Evolutionary conservation across 2,888 invertebrate genomes (phyloP).

Genomic region (Eilema griseolum): DNA sequence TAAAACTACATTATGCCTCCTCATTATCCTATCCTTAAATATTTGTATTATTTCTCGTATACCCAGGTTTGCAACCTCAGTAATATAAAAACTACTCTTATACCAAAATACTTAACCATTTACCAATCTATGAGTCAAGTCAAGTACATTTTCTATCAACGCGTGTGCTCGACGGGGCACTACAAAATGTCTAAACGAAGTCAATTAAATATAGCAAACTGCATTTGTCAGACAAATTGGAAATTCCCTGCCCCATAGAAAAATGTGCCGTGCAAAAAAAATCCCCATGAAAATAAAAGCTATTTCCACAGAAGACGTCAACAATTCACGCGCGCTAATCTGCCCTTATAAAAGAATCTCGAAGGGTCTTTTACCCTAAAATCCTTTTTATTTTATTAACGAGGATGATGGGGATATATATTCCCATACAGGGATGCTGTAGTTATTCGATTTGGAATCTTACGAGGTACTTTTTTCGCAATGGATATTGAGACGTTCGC

Average conservation of each 20-base stretch:
- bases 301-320: conserved; percentile 58
- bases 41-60: no score
- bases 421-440: conserved; percentile 33
- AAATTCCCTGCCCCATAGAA: conserved; percentile 47
- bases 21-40: no score
- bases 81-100: neutral
- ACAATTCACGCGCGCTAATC: conserved; percentile 60
- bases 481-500: conserved; percentile 9
- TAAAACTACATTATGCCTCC: no score
- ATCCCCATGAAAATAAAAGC: conserved; percentile 46
- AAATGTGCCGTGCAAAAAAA: conserved; percentile 33
- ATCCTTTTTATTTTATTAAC: conserved; percentile 73
- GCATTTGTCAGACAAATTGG: conserved; percentile 70
- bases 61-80: neutral
- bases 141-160: conserved; percentile 28
- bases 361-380: conserved; percentile 61
- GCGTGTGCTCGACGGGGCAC: conserved; percentile 26
- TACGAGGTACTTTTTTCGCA: conserved; percentile 33
- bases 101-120: neutral
- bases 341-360: conserved; percentile 59
- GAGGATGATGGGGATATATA: conserved; percentile 39
- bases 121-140: conserved; percentile 10
- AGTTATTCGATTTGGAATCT: conserved; percentile 58
- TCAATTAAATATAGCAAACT: conserved; percentile 66
- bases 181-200: conserved; percentile 57